Base-by-base conservation (phyloP, 2,113 vertebrate species). In the Mus spicilegus region DNA sequence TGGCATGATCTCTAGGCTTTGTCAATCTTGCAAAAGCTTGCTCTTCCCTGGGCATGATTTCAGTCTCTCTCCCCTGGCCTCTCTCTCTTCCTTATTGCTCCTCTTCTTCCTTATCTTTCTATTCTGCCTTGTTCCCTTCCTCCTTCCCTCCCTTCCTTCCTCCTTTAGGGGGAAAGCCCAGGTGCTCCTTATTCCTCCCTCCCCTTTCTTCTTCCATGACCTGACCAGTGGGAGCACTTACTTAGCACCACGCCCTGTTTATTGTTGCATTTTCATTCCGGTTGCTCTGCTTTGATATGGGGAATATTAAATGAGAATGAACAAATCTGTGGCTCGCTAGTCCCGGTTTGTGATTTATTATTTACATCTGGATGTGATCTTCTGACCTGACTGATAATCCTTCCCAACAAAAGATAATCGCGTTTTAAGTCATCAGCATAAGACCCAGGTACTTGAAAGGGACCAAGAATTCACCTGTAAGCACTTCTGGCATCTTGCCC, bases 381-480 rank as follows among this genome's bases (percentile, higher is more conserved):
- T 69, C 97, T 95, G 96, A 93, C 98, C 97, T 98, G 98, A 97
- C 98, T 98, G 98, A 98, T 98, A 98, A 97, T 97, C 97, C 97
- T 97, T 97, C 97, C 96, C 97, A 98, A 94, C 84, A 96, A 97
- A 98, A 98, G 98, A 98, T 98, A 98, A 98, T 98, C 97, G 95
- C 13, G 39, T 97, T 98, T 95, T 65, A 97, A 97, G 88, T 97
- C 97, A 97, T 98, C 90, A 13, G 96, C 97, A 70, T 96, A 98
- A 98, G 98, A 98, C 98, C 98, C 97, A 97, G 95, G 96, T 97
- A 97, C 97, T 97, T 97, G 97, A 98, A 98, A 97, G 97, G 97
- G 97, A 97, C 97, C 85, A 97, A 93, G 97, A 98, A 99, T 98
- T 98, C 97, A 98, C 98, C 98, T 99, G 98, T 98, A 87, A 98